Evolutionary conservation across 2,888 invertebrate species (phyloP), one percentile per base, ranked within the genome.

Genomic region (Alcis repandata): DNA sequence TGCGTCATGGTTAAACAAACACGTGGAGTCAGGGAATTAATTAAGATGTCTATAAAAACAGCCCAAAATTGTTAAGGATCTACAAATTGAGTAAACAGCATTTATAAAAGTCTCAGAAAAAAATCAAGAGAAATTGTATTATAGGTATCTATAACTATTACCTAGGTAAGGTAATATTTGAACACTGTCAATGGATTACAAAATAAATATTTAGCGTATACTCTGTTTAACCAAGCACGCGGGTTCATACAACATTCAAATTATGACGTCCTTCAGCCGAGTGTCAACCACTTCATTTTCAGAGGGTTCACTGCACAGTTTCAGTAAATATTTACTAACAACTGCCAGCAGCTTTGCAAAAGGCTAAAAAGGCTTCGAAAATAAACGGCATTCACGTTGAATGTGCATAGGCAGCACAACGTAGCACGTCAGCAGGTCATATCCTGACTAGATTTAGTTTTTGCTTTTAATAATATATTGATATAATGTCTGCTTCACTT

Each of bases 291-390:
- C 20, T 51, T 19, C 19, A n/a, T 17, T 36, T 36, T 19, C 13
- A 36, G 19, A 17, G 33, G 11, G 36, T 51, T 36, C 13, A n/a
- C 19, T 51, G n/a, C 19, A 36, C 17, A 51, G 36, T 51, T 43
- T 41, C 41, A 43, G 20, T 43, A 51, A 59, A 51, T 48, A 59
- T 32, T 36, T 38, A 41, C 40, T 48, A 40, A 48, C 46, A 41
- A 19, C n/a, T 27, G 43, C 43, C 32, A 56, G 13, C 32, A 27
- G 43, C 43, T 33, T 54, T 56, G 43, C 43, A 32, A 17, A 56
- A 38, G 32, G 15, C 32, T 32, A 32, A 32, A 17, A 56, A 38
- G 32, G 15, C 32, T 32, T 32, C n/a, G 10, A 32, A 49, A 48
- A 20, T 43, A 19, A 20, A 36, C n/a, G 46, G 22, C 40, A 40